phyloP scores from a whole-genome alignment of 1,140 invertebrate species.

The Apis laboriosa region DNA sequence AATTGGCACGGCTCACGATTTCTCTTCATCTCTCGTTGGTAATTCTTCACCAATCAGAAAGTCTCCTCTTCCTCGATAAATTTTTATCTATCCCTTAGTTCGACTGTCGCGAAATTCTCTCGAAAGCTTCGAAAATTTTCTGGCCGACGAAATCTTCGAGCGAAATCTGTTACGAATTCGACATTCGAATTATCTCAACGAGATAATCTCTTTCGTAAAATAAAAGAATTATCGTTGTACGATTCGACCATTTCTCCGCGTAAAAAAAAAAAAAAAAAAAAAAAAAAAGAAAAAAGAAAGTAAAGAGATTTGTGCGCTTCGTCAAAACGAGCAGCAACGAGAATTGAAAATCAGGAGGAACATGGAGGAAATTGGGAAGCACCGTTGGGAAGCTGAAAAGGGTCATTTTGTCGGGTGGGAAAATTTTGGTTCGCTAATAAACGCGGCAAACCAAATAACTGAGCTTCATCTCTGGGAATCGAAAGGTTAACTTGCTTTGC shows the following conservation, averaged over 20 bases:
- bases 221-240: not conserved
- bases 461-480: not conserved
- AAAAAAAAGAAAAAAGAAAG: not conserved
- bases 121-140: no score
- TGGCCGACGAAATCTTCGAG: not conserved
- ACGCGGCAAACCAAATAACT: conserved; percentile 20
- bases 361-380: not conserved
- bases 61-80: not conserved
- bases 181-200: not conserved
- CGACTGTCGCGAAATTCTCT: no score
- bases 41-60: not conserved
- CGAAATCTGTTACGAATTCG: not conserved
- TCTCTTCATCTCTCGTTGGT: not conserved
- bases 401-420: conserved; percentile 9
- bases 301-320: no score
- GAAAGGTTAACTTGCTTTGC: conserved; percentile 12
- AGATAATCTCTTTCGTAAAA: not conserved
- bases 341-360: not conserved
- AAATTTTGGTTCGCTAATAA: conserved; percentile 32
- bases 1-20: conserved; percentile 36
- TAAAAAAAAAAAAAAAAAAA: not conserved
- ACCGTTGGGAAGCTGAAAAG: not conserved
- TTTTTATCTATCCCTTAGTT: not conserved
- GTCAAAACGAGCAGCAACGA: not conserved
- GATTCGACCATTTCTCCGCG: not conserved